A percentile compares a stretch with the other conserved stretches of the same genome.
Evolutionary conservation across 2,888 invertebrate genomes (phyloP).

Genomic region (Chaetogeoica ovagalla): DNA sequence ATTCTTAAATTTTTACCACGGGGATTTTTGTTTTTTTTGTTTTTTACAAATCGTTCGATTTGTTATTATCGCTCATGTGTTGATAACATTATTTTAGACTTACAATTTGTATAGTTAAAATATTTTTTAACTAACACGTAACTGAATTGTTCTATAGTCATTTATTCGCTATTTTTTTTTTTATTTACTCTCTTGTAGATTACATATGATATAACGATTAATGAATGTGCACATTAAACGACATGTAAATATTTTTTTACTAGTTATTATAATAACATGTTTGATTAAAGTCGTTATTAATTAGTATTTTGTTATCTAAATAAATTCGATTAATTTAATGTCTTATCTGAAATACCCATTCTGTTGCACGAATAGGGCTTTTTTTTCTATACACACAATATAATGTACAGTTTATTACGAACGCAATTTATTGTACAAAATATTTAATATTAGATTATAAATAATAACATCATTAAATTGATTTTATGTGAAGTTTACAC

Average conservation of each 20-base stretch:
- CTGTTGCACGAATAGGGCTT: not conserved
- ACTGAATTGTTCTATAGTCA: slow-evolving; percentile 4
- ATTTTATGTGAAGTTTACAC: not conserved
- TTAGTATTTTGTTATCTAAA: slow-evolving; percentile 9
- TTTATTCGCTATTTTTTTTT: not conserved
- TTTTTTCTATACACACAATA: not conserved
- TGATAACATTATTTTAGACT: slow-evolving; percentile 2
- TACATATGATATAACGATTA: no score
- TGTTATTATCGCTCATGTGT: not conserved
- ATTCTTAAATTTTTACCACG: not conserved
- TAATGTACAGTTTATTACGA: not conserved
- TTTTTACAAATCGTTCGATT: not conserved
- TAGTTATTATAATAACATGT: not conserved
- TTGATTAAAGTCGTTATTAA: slow-evolving; percentile 16
- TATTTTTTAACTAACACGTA: not conserved
- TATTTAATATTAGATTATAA: slow-evolving; percentile 14
- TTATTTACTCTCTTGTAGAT: not conserved
- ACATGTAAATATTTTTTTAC: not conserved
- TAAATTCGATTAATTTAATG: slow-evolving; percentile 15
- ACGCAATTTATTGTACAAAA: slow-evolving; percentile 8
- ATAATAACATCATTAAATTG: not conserved
- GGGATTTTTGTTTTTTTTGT: no score
- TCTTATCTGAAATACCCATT: slow-evolving; percentile 29
- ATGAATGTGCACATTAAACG: not conserved
- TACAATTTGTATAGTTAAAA: not conserved